These are phyloP conservation scores for Whitmania pigra DNA, from an alignment of 1,140 invertebrate species.

Conservation along the genomic window DNA sequence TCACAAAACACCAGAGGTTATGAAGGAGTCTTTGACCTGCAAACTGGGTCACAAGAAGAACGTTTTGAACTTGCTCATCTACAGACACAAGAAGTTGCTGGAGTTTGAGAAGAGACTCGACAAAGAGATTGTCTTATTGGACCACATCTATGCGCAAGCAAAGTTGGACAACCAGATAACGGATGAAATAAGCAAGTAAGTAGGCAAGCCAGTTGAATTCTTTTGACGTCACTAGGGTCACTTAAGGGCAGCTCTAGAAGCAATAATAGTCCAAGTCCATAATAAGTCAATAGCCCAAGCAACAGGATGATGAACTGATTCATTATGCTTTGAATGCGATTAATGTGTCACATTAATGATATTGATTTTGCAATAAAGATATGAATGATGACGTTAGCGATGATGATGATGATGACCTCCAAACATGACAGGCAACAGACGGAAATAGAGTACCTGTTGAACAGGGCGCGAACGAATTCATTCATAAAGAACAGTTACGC, in stretches of 20 bases:
- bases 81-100: background rate
- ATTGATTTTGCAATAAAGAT: too few relatives aligned
- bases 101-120: background rate
- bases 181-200: slow-evolving; percentile 1
- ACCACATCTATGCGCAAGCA: background rate
- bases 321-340: too few relatives aligned
- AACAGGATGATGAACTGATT: background rate
- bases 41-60: background rate
- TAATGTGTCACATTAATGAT: too few relatives aligned
- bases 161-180: background rate
- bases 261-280: too few relatives aligned
- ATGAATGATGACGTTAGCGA: too few relatives aligned
- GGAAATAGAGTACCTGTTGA: background rate
- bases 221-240: background rate
- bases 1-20: background rate
- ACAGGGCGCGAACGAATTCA: background rate
- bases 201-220: background rate
- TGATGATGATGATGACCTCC: too few relatives aligned
- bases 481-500: background rate
- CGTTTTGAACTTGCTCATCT: background rate
- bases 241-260: background rate
- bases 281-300: background rate
- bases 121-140: slow-evolving; percentile 1
- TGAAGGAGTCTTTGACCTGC: background rate
- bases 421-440: background rate